These are phyloP conservation scores for Macrosiphum euphorbiae DNA, from an alignment of 2,888 invertebrate genomes.

Conservation along the genomic window DNA sequence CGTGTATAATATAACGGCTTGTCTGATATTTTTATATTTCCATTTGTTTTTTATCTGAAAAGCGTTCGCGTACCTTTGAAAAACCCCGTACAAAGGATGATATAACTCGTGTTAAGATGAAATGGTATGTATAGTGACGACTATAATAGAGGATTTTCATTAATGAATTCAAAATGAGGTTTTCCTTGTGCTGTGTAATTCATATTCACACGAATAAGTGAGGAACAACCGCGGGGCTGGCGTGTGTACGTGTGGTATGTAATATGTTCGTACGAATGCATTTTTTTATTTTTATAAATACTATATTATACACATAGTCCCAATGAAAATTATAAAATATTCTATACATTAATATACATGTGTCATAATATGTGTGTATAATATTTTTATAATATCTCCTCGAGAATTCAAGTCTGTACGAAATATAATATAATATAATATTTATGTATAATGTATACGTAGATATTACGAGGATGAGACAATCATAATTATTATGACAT, in stretches of 20 bases:
- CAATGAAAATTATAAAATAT: not conserved
- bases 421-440: not conserved
- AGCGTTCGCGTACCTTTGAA: not conserved
- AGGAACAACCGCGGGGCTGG: conserved; percentile 4
- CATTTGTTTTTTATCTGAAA: conserved; percentile 27
- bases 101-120: conserved; percentile 34
- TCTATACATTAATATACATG: not conserved
- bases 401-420: not conserved
- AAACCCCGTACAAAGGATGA: conserved; percentile 17
- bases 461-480: not conserved
- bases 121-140: not conserved
- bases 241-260: not conserved
- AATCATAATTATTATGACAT: not conserved
- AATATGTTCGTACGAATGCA: not conserved
- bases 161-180: conserved; percentile 44
- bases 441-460: not conserved
- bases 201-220: not conserved
- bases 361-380: not conserved
- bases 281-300: conserved; percentile 2
- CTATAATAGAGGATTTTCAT: conserved; percentile 45
- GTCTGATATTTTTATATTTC: conserved; percentile 17
- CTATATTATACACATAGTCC: not conserved
- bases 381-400: not conserved
- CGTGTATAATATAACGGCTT: not conserved
- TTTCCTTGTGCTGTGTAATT: conserved; percentile 39